phyloP scores from a whole-genome alignment of 1,140 invertebrate species.

The Brachionus rubens region DNA sequence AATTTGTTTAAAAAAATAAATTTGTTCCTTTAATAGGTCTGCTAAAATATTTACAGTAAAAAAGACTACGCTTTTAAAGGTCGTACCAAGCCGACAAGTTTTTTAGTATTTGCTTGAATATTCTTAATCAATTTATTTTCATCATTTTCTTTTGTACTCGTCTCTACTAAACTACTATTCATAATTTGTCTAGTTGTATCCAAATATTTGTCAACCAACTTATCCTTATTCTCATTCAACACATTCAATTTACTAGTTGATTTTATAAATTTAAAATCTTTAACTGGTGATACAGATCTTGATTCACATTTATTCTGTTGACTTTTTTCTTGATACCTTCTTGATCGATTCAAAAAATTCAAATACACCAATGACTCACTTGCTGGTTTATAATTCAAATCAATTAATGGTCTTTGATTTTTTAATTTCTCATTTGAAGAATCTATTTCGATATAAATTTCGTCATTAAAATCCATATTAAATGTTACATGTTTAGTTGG shows the following conservation, averaged over 20 bases:
- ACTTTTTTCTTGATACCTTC: constrained; percentile 13
- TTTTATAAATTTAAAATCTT: background rate
- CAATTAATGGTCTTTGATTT: background rate
- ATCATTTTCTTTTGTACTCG: too few relatives aligned
- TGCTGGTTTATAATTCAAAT: constrained; percentile 27
- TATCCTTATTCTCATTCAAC: background rate
- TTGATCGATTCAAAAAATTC: constrained; percentile 18
- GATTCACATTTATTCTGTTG: background rate
- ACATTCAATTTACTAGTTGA: background rate
- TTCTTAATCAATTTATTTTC: too few relatives aligned
- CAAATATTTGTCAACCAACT: too few relatives aligned
- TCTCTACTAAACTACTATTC: too few relatives aligned
- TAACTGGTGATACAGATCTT: background rate
- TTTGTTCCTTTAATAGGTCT: too few relatives aligned
- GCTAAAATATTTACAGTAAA: too few relatives aligned
- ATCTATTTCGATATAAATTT: constrained; percentile 33
- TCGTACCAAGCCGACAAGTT: too few relatives aligned
- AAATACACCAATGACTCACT: constrained; percentile 21
- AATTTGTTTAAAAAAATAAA: too few relatives aligned
- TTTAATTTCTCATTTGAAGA: background rate
- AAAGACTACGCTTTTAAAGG: too few relatives aligned
- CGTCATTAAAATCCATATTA: constrained; percentile 28
- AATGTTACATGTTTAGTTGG: constrained; percentile 11
- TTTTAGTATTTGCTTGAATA: too few relatives aligned
- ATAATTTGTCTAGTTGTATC: too few relatives aligned